Percentiles rank a stretch among this genome's conserved stretches.
phyloP scores from a whole-genome alignment of 2,113 vertebrate genomes.

The Propithecus coquereli region DNA sequence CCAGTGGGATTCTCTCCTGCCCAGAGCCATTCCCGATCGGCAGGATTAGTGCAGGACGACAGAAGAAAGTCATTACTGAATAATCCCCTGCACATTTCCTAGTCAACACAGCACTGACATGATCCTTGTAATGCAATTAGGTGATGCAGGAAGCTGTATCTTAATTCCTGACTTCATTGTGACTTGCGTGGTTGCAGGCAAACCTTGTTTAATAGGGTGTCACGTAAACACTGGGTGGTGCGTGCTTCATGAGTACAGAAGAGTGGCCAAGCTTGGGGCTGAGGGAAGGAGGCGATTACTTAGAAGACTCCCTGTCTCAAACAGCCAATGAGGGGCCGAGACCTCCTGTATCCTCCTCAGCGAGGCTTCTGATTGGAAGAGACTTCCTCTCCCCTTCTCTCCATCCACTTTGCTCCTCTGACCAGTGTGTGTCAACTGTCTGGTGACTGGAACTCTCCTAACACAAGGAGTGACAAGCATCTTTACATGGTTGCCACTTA shows the following conservation, averaged over 20 bases:
- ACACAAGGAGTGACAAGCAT: background rate
- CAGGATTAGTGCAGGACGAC: conserved; percentile 70
- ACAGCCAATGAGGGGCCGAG: background rate
- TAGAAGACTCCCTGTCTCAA: background rate
- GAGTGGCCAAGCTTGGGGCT: fast-evolving
- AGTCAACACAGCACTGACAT: conserved; percentile 70
- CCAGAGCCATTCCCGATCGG: conserved; percentile 69
- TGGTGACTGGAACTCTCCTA: background rate
- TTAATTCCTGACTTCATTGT: conserved; percentile 57
- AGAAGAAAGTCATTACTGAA: conserved; percentile 58
- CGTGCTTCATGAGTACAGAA: background rate
- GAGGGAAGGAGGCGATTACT: background rate
- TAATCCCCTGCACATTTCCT: conserved; percentile 77
- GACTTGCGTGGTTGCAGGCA: background rate
- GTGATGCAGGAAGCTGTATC: conserved; percentile 63
- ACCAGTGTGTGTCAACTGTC: no score
- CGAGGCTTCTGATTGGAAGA: background rate
- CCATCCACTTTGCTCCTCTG: background rate
- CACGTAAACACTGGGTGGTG: background rate
- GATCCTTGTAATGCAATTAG: conserved; percentile 83
- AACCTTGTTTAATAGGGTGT: conserved; percentile 5
- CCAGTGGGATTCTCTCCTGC: conserved; percentile 39
- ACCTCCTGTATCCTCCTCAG: background rate
- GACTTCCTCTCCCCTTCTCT: background rate
- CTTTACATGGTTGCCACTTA: background rate